A percentile compares a stretch with the other conserved stretches of the same genome.
Evolutionary conservation across 2,888 invertebrate genomes (phyloP).

Genomic region (Coecobrya sp.): DNA sequence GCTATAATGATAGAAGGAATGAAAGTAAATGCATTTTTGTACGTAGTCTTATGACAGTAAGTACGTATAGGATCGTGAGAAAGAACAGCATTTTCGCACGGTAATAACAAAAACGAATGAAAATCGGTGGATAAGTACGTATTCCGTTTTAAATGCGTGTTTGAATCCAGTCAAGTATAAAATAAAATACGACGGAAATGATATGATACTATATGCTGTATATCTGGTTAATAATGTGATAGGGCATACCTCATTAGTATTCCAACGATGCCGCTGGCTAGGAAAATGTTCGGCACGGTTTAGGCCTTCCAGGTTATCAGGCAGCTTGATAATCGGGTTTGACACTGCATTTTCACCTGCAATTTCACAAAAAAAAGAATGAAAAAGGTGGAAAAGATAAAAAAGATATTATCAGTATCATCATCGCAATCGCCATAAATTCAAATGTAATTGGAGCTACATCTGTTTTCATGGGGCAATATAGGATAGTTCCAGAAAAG

Average conservation of each 20-base stretch:
- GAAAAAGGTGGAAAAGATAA: constrained; percentile 53
- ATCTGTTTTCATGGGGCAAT: constrained; percentile 67
- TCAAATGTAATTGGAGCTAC: constrained; percentile 75
- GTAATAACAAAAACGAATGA: constrained; percentile 43
- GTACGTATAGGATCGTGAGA: constrained; percentile 46
- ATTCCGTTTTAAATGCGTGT: constrained; percentile 8
- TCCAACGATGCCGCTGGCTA: constrained; percentile 98
- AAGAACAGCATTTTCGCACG: constrained; percentile 15
- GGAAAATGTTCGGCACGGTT: constrained; percentile 98
- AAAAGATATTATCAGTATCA: constrained; percentile 60
- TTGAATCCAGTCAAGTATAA: neutral
- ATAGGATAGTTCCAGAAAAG: neutral
- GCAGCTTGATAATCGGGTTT: constrained; percentile 92
- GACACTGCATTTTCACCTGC: constrained; percentile 86
- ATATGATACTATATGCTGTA: neutral
- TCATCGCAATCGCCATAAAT: constrained; percentile 69
- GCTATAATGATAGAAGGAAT: constrained; percentile 11
- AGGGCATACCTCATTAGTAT: constrained; percentile 97
- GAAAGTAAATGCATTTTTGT: neutral
- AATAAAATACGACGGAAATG: constrained; percentile 2
- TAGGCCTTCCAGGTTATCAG: constrained; percentile 98
- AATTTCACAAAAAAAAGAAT: constrained; percentile 75
- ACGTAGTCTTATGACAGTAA: neutral
- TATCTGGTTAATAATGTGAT: constrained; percentile 51
- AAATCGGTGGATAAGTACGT: constrained; percentile 13